A percentile compares a stretch with the other conserved stretches of the same genome.
phyloP scores from a whole-genome alignment of 2,888 invertebrate genomes.

The Trissolcus brochymenae region DNA sequence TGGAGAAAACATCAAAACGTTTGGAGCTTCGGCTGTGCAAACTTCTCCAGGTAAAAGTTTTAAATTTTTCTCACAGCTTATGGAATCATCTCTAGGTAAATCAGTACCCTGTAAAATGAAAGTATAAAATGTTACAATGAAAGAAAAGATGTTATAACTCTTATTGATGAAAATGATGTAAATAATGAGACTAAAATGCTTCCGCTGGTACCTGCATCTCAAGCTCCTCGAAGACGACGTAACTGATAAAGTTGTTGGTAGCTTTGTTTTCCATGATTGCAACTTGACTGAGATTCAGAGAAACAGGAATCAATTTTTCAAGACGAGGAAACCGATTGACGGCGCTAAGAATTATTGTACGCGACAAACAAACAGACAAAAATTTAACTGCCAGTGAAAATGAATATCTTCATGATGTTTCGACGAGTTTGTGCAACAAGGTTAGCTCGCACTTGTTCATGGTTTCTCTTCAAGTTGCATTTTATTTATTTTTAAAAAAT shows the following conservation, averaged over 20 bases:
- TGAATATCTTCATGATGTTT: conserved; percentile 20
- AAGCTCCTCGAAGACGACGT: conserved; percentile 76
- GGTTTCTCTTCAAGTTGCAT: conserved; percentile 21
- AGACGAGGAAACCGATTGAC: neutral
- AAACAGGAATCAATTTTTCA: neutral
- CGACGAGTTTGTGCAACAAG: neutral
- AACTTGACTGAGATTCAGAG: neutral
- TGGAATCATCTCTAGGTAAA: conserved; percentile 70
- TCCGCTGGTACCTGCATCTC: conserved; percentile 72
- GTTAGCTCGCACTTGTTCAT: conserved; percentile 4
- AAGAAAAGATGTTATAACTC: no score
- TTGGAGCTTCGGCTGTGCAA: conserved; percentile 85
- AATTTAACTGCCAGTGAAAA: conserved; percentile 12
- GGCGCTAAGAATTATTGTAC: neutral
- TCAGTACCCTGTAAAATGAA: conserved; percentile 65
- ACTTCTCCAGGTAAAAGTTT: conserved; percentile 83
- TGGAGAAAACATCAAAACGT: conserved; percentile 89
- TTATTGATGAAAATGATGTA: no score
- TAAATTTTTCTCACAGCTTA: conserved; percentile 67
- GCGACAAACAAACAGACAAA: conserved; percentile 12
- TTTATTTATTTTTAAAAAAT: conserved; percentile 20
- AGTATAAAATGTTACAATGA: neutral
- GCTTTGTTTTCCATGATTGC: conserved; percentile 71
- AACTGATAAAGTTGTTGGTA: conserved; percentile 76
- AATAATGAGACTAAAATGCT: no score